phyloP scores from a whole-genome alignment of 2,888 invertebrate genomes.

The Fragum whitleyi region DNA sequence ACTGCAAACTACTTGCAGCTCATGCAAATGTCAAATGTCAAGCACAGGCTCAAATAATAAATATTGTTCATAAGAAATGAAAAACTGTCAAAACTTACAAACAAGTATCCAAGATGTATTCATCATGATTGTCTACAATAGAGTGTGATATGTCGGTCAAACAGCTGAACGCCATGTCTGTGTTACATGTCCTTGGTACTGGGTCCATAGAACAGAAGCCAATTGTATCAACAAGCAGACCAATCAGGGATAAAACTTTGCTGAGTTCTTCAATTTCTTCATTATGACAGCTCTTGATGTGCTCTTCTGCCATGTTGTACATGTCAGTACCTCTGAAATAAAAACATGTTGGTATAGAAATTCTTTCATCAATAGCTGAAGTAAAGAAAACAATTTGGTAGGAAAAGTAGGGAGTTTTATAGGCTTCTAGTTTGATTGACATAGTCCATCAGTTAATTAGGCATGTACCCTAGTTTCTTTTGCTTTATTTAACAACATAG shows the following conservation, averaged over 20 bases:
- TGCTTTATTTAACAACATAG: no score
- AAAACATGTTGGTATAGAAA: not conserved
- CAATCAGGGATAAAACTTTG: not conserved
- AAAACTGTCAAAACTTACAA: conserved; percentile 61
- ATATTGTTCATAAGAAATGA: no score
- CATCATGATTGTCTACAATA: conserved; percentile 23
- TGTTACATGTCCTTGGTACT: conserved; percentile 32
- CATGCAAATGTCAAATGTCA: no score
- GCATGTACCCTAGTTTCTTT: no score
- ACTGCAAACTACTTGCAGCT: no score
- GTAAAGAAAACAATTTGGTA: no score
- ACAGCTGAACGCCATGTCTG: conserved; percentile 37
- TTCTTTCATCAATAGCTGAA: not conserved
- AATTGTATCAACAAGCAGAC: conserved; percentile 30
- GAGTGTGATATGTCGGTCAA: conserved; percentile 12
- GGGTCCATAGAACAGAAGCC: conserved; percentile 40
- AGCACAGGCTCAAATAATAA: no score
- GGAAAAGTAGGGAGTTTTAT: no score
- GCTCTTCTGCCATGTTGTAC: not conserved
- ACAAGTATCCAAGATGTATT: conserved; percentile 32
- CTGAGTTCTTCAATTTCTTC: not conserved
- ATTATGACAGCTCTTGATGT: conserved; percentile 28
- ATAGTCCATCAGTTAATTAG: no score
- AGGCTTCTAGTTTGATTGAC: no score
- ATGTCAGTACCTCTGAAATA: conserved; percentile 22